Conservation (phyloP, 2,113 vertebrate species). For the Struthio camelus region DNA sequence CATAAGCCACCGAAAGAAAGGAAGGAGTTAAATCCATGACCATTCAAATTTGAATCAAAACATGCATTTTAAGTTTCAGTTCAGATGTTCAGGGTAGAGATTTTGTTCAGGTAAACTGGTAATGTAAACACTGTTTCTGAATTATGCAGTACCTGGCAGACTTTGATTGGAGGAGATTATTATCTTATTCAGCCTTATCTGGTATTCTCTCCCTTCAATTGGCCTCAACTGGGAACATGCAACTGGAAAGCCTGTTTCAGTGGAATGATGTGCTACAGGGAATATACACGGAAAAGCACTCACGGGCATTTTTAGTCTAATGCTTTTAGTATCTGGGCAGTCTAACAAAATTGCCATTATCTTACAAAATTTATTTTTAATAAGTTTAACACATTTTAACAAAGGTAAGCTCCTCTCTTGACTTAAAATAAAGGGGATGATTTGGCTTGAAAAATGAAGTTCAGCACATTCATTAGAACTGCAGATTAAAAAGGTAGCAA, state of each 20-base stretch:
- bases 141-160: background rate
- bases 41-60: background rate
- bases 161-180: background rate
- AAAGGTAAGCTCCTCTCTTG: background rate
- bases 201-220: background rate
- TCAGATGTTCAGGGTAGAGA: background rate
- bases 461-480: background rate
- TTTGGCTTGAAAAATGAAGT: background rate
- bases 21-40: background rate
- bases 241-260: background rate
- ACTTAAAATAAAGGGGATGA: background rate
- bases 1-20: background rate
- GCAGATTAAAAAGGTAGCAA: background rate
- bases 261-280: accelerated
- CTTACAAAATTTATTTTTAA: background rate
- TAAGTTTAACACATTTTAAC: background rate
- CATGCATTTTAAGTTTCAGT: background rate
- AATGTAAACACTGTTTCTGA: background rate
- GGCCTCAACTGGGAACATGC: background rate
- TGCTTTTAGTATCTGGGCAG: background rate
- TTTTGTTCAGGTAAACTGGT: background rate
- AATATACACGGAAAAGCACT: background rate
- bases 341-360: background rate
- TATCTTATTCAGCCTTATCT: background rate
- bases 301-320: background rate